Conservation (phyloP, 2,797 vertebrate genomes). For the Enteromius unitaeniatus region DNA sequence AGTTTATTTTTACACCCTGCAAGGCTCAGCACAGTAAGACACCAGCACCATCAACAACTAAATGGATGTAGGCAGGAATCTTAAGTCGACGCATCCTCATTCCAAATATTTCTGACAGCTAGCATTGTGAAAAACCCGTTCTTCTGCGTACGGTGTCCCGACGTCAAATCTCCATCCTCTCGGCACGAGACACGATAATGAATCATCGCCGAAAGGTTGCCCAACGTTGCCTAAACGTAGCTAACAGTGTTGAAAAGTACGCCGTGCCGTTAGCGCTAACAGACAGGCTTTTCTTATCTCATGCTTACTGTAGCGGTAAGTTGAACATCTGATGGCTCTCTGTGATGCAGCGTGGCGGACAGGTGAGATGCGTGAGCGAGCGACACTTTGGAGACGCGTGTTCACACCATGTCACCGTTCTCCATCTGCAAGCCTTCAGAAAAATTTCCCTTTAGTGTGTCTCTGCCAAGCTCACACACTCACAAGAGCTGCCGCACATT, state of each 20-base stretch:
- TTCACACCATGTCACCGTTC: constrained; percentile 79
- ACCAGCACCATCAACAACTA: constrained; percentile 71
- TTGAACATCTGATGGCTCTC: constrained; percentile 81
- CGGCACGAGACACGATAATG: constrained; percentile 41
- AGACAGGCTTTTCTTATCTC: constrained; percentile 69
- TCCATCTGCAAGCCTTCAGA: constrained; percentile 80
- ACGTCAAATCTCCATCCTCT: constrained; percentile 36
- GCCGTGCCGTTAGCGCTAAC: constrained; percentile 44
- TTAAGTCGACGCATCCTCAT: constrained; percentile 57
- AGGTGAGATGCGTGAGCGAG: constrained; percentile 80
- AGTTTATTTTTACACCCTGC: constrained; percentile 85
- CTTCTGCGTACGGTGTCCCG: constrained; percentile 10
- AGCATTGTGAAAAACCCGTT: constrained; percentile 46
- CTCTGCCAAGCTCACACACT: constrained; percentile 57
- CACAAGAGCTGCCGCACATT: constrained; percentile 48
- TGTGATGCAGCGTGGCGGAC: constrained; percentile 77
- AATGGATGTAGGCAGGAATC: constrained; percentile 68
- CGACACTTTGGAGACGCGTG: constrained; percentile 78
- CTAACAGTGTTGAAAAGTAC: constrained; percentile 48
- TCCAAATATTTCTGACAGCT: constrained; percentile 61
- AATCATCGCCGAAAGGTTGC: constrained; percentile 54
- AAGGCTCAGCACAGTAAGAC: constrained; percentile 79
- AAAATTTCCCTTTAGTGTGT: constrained; percentile 60
- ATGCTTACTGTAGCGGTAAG: constrained; percentile 83
- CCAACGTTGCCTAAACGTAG: constrained; percentile 48